Evolutionary conservation across 1,140 invertebrate genomes (phyloP), one percentile per base, ranked within the genome.

Genomic region (Drosophila ironensis): DNA sequence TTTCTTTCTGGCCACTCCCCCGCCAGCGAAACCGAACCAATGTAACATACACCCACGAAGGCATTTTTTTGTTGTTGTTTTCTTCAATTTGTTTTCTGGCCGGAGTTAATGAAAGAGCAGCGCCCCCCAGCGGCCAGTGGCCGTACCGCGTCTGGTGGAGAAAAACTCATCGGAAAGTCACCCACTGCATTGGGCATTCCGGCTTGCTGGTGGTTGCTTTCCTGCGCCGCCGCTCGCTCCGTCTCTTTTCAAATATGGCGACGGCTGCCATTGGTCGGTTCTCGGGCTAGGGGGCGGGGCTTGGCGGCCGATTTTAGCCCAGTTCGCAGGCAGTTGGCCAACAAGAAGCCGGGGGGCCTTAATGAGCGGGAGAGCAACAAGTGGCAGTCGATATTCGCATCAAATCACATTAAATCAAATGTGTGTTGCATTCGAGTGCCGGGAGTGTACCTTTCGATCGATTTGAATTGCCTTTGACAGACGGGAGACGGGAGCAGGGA

Each of bases 231-330:
- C 37, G 20, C 56, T 40, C 27, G 16, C 40, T 56, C 66, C 50
- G 61, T 73, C 80, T 67, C 80, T 54, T 72, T 86, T 74, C 75
- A 84, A 84, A 84, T 86, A 84, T 84, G 80, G 80, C 80, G 80
- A 59, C 37, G 38, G 16, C 45, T 61, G 28, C 52, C 74, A 84
- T 84, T 84, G 80, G 80, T 37, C 52, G 52, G 9, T 3, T 12
- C 19, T 9, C 19, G 14, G n/a, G 8, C 1, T n/a, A 37, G 16
- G 48, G 66, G 80, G 70, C 59, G 74, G 47, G 42, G n/a, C 17
- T 14, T 2, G 4, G 4, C n/a, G 6, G 5, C 9, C 41, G 22
- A 30, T 27, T 38, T 17, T 22, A 7, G 42, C 12, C 33, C 33
- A 37, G 12, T 37, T 12, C 33, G 33, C 33, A 37, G n/a, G n/a